Base-by-base conservation (phyloP, 2,888 invertebrate species). In the Tubiluchus corallicola region DNA sequence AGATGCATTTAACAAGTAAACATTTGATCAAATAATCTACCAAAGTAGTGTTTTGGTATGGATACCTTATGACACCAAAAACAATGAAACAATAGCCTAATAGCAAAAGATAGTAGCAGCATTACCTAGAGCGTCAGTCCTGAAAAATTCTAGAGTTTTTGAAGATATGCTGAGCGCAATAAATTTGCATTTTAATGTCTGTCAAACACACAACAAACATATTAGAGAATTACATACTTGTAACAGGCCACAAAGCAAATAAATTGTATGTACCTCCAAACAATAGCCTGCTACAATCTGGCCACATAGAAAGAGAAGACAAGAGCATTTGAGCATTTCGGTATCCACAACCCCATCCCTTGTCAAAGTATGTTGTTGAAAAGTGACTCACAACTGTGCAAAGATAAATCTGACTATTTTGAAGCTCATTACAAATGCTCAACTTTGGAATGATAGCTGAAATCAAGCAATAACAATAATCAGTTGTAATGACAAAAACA, bases 281-380 rank as follows among this genome's bases (percentile, higher is more conserved):
- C 18, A 69, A 54, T 48, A 73, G 66, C 51, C 74, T 74, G 47
- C 74, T 71, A 65, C 78, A 82, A 37, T 72, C 74, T 1, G 79
- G 76, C 59, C 78, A 74, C 44, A 70, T 69, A 49, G 79, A 68
- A 41, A 87, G 69, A 2, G 81, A 79, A 1, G 84, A 84, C n/a
- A 87, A 70, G 54, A 87, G 68, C 85, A 87, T 87, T 63, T 87
- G 87, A 65, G 82, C 76, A 66, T 87, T 85, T 55, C 87, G 70
- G 61, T 85, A 87, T 0, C 88, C 88, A 58, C 88, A 88, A 2
- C 87, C 87, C 84, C 85, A 88, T 4, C 87, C 87, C 54, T 77
- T 72, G 64, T 87, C 87, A 1, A 83, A 85, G 57, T 82, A 83
- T 0, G 82, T 82, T 38, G 81, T 80, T 1, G 81, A 81, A 61